Base-by-base conservation (phyloP, 35 echinoderm and acorn worm species). In the Anneissia japonica region DNA sequence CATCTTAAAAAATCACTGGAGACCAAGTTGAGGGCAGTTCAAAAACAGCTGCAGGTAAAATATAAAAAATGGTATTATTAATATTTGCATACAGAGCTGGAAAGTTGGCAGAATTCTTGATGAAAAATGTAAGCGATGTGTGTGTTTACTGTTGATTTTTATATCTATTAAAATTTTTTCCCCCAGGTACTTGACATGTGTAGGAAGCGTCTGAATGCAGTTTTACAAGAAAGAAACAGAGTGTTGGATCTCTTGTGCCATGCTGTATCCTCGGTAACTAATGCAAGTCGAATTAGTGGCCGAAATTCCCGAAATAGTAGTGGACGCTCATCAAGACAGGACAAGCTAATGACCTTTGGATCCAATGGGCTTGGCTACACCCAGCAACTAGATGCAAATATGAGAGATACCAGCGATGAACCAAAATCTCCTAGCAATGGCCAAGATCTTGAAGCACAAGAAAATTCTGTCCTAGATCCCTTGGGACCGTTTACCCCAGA, bases 1-100 rank as follows among this genome's bases (percentile, higher is more conserved):
- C 91, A 99, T 45, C 87, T 99, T 7, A 99, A 99, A 56, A 99
- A 91, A 77, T 87, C 92, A 37, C 80, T 99, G 26, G 96, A 99
- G 46, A 82, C 86, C 21, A 89, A 99, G 85, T 89, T 99, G 38
- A 93, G 96, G 91, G 90, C 89, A 41, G 96, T 99, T 72, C 96
- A 99, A 73, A 99, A 91, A 94, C 96, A 99, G 75, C 87, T 99
- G 39, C 96, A 99, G 96, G 96, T 94, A 89, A 86, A 43, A 55
- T 29, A n/a, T n/a, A n/a, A n/a, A n/a, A n/a, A 31, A 29, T 35
- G 9, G n/a, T 77, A 0, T 38, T 5, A 21, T 72, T 1, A 14
- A 74, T 30, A 0, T n/a, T n/a, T n/a, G n/a, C n/a, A n/a, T n/a
- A n/a, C n/a, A n/a, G n/a, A n/a, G n/a, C n/a, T n/a, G n/a, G n/a